These are phyloP conservation scores for Palaemon carinicauda DNA, from an alignment of 1,140 invertebrate genomes.

Conservation along the genomic window DNA sequence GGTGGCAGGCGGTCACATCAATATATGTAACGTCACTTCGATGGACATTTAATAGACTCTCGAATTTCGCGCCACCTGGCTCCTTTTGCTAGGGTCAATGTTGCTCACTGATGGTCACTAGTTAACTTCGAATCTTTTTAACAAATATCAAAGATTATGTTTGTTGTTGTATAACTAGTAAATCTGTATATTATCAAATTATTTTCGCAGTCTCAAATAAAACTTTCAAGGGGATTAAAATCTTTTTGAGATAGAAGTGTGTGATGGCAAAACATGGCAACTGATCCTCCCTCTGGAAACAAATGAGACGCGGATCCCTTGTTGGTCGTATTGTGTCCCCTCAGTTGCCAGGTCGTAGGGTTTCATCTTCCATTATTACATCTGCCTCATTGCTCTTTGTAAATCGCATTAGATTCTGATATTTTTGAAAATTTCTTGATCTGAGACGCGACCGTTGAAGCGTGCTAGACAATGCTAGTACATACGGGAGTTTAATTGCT, in stretches of 20 bases:
- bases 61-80: conserved; percentile 45
- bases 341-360: background rate
- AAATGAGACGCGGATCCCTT: conserved; percentile 27
- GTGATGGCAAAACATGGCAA: background rate
- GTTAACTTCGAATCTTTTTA: background rate
- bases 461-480: no score
- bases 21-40: conserved; percentile 47
- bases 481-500: no score
- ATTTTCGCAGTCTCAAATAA: no score
- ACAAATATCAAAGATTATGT: background rate
- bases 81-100: background rate
- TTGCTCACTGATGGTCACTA: background rate
- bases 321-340: conserved; percentile 18
- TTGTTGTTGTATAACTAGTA: background rate
- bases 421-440: no score
- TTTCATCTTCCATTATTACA: background rate
- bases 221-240: no score
- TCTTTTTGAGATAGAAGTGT: no score
- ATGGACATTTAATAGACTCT: conserved; percentile 55
- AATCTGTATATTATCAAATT: no score
- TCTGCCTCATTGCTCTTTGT: conserved; percentile 14
- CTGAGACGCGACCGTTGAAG: no score
- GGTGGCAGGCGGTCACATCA: conserved; percentile 16
- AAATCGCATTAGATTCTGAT: background rate
- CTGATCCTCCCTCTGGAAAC: conserved; percentile 13